Percentiles rank a stretch among this genome's conserved stretches.
These are phyloP conservation scores for Pyrrhosoma nymphula DNA, from an alignment of 2,888 invertebrate genomes.

Conservation along the genomic window DNA sequence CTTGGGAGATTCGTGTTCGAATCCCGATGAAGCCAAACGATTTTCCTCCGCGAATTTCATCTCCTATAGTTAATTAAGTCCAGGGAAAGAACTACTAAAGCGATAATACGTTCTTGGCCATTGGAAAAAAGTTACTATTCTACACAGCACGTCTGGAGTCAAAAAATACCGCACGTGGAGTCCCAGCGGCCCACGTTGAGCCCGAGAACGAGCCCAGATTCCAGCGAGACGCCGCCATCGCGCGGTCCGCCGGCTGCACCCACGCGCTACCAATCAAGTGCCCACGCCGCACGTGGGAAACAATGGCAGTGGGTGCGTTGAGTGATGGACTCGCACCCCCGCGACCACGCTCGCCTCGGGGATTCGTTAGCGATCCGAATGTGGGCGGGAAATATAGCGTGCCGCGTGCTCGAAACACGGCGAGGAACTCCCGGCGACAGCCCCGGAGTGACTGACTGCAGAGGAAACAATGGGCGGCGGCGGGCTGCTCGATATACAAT, in stretches of 20 bases:
- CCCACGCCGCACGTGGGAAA: background rate
- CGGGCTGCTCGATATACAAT: no score
- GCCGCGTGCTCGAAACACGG: background rate
- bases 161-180: no score
- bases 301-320: background rate
- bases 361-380: background rate
- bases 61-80: no score
- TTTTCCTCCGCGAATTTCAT: no score
- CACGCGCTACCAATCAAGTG: background rate
- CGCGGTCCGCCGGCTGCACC: background rate
- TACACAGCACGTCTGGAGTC: no score
- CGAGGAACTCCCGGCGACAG: background rate
- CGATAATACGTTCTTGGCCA: no score
- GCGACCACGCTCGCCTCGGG: background rate
- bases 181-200: background rate
- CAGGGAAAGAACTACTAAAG: no score
- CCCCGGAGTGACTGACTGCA: background rate
- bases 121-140: no score
- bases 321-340: no score
- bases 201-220: background rate
- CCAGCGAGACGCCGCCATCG: background rate
- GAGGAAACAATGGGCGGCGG: no score
- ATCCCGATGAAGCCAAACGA: no score
- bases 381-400: background rate
- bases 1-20: no score